Base-by-base conservation (phyloP, 2,113 vertebrate species). In the Kryptolebias marmoratus region DNA sequence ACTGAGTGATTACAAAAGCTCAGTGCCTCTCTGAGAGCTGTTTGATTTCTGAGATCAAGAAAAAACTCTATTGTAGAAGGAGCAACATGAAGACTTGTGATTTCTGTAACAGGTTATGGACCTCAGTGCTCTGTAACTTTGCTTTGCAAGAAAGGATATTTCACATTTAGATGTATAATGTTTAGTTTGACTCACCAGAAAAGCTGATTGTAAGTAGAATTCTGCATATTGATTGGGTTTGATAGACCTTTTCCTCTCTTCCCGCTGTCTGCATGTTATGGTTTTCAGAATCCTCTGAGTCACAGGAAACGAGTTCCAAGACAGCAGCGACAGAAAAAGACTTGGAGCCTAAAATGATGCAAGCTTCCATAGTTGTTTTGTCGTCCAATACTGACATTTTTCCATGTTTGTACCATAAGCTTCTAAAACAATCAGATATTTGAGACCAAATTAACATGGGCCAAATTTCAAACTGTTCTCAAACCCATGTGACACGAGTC, bases 1-100 rank as follows among this genome's bases (percentile, higher is more conserved):
- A 31, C 71, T 22, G 64, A 68, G 65, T 64, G 53, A 84, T 85
- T 79, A 84, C 67, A 71, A 64, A 65, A 61, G 67, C 73, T 14
- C 77, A 42, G 53, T 11, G 5, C 1, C 49, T 84, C 44, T 64
- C 71, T 14, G 50, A 66, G 68, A 83, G 65, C 64, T 48, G 55
- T 70, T 74, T 71, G 60, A 76, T 53, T 73, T 54, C 55, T 3
- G 14, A 59, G 67, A 81, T 83, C 44, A 49, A 66, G 48, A 78
- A 18, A 56, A 14, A 66, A 73, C 50, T 1, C 18, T 67, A 14
- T 45, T 0, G 60, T 61, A 30, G 58, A 42, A 30, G 64, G 76
- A 50, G 64, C 65, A n/a, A 55, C 72, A 59, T 64, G 44, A 67
- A 22, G 4, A 22, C 50, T 48, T 84, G 59, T 61, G 70, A 66